phyloP scores from a whole-genome alignment of 2,113 vertebrate genomes.

The Struthio camelus region DNA sequence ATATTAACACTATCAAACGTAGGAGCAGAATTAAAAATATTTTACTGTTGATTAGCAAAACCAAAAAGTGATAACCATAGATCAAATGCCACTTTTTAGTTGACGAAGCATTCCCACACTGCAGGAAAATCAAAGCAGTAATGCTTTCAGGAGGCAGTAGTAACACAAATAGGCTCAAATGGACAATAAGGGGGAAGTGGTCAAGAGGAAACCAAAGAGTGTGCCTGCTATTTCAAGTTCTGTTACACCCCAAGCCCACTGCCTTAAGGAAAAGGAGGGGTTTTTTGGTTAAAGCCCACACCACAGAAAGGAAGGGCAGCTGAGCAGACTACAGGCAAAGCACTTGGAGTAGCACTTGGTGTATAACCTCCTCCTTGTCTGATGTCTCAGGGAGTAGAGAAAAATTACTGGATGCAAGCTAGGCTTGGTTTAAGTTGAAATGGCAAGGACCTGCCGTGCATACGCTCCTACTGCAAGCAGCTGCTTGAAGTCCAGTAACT shows the following conservation, averaged over 20 bases:
- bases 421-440: too few relatives aligned
- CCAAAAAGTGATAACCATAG: neutral
- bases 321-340: too few relatives aligned
- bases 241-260: neutral
- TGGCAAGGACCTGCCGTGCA: too few relatives aligned
- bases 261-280: neutral
- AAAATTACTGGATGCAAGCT: neutral
- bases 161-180: neutral
- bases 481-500: too few relatives aligned
- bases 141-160: neutral
- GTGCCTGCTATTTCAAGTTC: neutral
- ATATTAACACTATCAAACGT: neutral
- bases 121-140: neutral
- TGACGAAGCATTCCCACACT: neutral
- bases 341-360: fast-evolving
- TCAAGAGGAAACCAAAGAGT: neutral
- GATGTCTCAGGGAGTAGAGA: neutral
- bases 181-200: neutral
- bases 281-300: neutral
- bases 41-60: neutral
- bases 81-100: neutral
- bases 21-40: neutral
- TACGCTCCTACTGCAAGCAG: too few relatives aligned
- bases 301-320: neutral
- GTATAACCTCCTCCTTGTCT: neutral